These are phyloP conservation scores for Allenopithecus nigroviridis DNA, from an alignment of 2,797 vertebrate species.

Conservation along the genomic window DNA sequence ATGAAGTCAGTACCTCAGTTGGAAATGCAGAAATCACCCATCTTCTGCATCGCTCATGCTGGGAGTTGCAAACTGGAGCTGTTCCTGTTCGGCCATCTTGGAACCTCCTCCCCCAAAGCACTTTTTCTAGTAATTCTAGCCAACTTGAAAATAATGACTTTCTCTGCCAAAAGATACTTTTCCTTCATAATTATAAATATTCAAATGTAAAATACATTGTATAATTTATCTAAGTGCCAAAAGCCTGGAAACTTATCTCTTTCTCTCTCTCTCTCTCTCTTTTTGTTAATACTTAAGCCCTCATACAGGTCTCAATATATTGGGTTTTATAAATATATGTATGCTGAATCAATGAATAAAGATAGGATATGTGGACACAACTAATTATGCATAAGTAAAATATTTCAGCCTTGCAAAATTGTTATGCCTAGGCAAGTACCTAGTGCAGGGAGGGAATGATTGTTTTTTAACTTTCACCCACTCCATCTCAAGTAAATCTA, in stretches of 20 bases:
- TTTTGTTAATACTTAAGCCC: background rate
- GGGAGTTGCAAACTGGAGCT: too few relatives aligned
- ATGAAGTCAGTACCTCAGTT: too few relatives aligned
- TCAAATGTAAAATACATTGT: background rate
- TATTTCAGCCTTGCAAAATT: background rate
- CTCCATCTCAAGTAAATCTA: background rate
- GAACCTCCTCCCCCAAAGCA: too few relatives aligned
- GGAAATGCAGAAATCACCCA: too few relatives aligned
- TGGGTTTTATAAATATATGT: background rate
- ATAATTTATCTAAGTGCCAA: background rate
- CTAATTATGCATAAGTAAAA: background rate
- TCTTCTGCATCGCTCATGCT: too few relatives aligned
- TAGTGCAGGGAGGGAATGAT: background rate
- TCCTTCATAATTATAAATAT: conserved; percentile 11
- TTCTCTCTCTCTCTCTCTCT: too few relatives aligned
- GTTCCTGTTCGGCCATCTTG: too few relatives aligned
- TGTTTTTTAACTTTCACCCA: background rate
- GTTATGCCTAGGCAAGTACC: background rate
- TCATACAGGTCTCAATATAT: background rate
- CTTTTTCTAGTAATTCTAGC: conserved; percentile 8
- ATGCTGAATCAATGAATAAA: background rate
- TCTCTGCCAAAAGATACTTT: background rate
- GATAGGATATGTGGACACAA: background rate
- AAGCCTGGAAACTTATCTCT: background rate
- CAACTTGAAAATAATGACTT: conserved; percentile 32